A percentile compares a stretch with the other conserved stretches of the same genome.
Evolutionary conservation across 1,140 invertebrate genomes (phyloP).

Genomic region (Calliphora vicina): DNA sequence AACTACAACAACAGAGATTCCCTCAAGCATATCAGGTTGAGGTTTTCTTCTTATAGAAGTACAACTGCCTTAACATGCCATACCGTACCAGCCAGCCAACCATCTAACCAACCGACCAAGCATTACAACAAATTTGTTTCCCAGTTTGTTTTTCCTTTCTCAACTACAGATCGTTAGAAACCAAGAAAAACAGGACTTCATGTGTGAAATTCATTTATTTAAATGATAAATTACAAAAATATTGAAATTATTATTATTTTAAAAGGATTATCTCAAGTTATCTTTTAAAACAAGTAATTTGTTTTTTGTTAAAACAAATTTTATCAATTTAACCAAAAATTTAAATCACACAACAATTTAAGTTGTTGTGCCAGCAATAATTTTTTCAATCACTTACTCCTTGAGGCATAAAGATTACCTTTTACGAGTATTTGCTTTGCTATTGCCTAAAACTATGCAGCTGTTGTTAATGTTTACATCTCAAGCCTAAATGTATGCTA

Average conservation of each 20-base stretch:
- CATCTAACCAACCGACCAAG: not conserved
- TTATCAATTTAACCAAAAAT: no score
- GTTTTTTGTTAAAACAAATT: no score
- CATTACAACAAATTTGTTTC: not conserved
- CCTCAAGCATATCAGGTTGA: constrained; percentile 32
- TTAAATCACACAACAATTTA: no score
- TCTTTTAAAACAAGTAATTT: not conserved
- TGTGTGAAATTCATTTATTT: constrained; percentile 7
- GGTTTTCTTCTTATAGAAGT: constrained; percentile 2
- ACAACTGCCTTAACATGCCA: not conserved
- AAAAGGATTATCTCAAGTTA: not conserved
- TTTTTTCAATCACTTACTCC: not conserved
- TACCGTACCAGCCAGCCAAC: not conserved
- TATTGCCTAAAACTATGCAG: constrained; percentile 3
- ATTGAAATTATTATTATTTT: not conserved
- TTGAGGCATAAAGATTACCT: not conserved
- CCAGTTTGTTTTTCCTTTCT: not conserved
- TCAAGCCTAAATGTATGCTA: not conserved
- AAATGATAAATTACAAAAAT: not conserved
- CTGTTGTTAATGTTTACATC: not conserved
- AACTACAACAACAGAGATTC: constrained; percentile 33
- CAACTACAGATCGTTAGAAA: not conserved
- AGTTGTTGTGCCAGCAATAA: no score
- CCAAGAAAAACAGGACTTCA: not conserved
- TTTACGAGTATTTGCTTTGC: not conserved